phyloP scores from a whole-genome alignment of 2,888 invertebrate species.

The Diplolepis rosae region DNA sequence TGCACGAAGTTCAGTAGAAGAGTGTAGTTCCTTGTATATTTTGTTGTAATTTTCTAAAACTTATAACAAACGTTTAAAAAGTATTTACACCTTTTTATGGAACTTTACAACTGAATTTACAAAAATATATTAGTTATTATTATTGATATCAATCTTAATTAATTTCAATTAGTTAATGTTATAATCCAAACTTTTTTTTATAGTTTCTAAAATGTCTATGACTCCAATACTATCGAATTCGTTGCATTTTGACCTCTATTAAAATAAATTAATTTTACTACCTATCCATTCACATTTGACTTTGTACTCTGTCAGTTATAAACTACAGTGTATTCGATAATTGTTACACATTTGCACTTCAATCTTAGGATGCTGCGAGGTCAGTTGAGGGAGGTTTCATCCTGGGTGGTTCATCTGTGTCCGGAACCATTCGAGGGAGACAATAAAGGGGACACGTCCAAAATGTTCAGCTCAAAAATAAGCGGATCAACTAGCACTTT shows the following conservation, averaged over 20 bases:
- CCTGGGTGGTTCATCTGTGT: conserved; percentile 65
- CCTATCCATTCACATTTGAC: neutral
- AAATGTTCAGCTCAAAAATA: conserved; percentile 70
- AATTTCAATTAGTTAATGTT: too few relatives aligned
- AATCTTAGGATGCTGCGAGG: conserved; percentile 66
- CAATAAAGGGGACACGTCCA: conserved; percentile 55
- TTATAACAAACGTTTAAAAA: too few relatives aligned
- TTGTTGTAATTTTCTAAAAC: too few relatives aligned
- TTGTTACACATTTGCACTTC: conserved; percentile 29
- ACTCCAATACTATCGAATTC: too few relatives aligned
- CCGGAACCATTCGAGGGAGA: conserved; percentile 62
- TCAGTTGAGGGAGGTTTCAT: conserved; percentile 67
- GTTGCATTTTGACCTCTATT: too few relatives aligned
- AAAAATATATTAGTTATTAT: too few relatives aligned
- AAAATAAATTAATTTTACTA: too few relatives aligned
- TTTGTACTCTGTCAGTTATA: neutral
- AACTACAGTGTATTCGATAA: conserved; percentile 11
- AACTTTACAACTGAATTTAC: too few relatives aligned
- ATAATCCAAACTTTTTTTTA: neutral
- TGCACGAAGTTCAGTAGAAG: too few relatives aligned
- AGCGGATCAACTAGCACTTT: conserved; percentile 66
- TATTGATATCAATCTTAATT: too few relatives aligned
- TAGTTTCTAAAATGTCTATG: neutral
- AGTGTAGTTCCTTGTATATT: too few relatives aligned
- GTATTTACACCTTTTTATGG: too few relatives aligned